Percentiles rank a stretch among this genome's conserved stretches.
These are phyloP conservation scores for Morpho helenor DNA, from an alignment of 2,888 invertebrate genomes.

Conservation along the genomic window DNA sequence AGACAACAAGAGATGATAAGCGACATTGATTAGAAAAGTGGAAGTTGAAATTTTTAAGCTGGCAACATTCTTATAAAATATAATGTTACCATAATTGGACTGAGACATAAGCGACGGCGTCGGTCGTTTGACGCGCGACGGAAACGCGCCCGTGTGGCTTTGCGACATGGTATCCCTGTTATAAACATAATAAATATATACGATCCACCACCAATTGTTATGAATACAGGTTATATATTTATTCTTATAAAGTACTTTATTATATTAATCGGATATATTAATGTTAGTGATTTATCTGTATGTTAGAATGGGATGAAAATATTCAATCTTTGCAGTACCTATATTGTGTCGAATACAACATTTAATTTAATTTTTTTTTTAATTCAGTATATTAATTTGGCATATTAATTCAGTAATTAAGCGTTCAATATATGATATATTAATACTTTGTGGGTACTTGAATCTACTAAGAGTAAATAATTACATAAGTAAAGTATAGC, in stretches of 20 bases:
- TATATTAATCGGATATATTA: no score
- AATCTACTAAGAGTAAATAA: background rate
- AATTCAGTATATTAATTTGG: no score
- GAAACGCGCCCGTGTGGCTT: constrained; percentile 69
- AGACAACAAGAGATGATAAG: background rate
- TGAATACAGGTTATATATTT: background rate
- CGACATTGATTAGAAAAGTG: background rate
- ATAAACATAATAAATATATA: constrained; percentile 14
- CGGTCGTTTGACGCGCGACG: constrained; percentile 52
- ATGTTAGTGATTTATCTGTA: no score
- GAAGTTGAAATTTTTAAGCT: constrained; percentile 14
- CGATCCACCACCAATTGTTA: constrained; percentile 10
- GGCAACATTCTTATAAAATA: constrained; percentile 20
- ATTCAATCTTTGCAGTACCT: no score
- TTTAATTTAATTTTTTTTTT: no score
- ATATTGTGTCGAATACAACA: no score
- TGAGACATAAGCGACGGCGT: constrained; percentile 63
- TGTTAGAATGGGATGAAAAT: no score
- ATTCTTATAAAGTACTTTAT: no score
- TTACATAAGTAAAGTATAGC: background rate
- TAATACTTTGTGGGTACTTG: no score
- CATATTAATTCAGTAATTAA: no score
- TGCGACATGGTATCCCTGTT: constrained; percentile 73
- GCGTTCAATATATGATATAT: no score
- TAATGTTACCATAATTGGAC: constrained; percentile 67